Evolutionary conservation across 2,888 invertebrate genomes (phyloP), one percentile per base, ranked within the genome.

Genomic region (Pardosa pseudoannulata): DNA sequence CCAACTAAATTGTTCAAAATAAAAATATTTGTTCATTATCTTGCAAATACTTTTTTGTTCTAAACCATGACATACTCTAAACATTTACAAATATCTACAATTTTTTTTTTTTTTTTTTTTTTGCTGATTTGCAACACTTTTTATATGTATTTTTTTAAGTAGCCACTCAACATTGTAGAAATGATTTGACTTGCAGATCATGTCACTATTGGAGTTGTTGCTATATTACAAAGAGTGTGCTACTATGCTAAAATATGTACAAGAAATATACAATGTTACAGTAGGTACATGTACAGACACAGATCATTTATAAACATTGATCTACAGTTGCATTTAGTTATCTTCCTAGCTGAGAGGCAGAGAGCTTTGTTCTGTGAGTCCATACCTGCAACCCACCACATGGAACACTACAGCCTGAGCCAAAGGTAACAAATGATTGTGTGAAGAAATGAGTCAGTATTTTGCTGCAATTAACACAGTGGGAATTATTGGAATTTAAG

Each of bases 241-340:
- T 79, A 72, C 78, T 83, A 78, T 50, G 23, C 83, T 83, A 83
- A 72, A 72, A 67, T 83, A 86, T 86, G 32, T 86, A 86, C 85
- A 86, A 41, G 79, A 79, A 86, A 86, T 86, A 86, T 86, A 86
- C 85, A 83, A 68, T 78, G 50, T 82, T 82, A 75, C 82, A 82
- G 75, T 70, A 75, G 83, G 76, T 83, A 78, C 83, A 83, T 83
- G 46, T 72, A 83, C 76, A 83, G 56, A 72, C 72, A 83, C 83
- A 41, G 78, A 76, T 71, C 62, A 83, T 83, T 72, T 78, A 83
- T 72, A 83, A 73, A 83, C 78, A 83, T 68, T 79, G 27, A 79
- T 79, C 74, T 86, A 86, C 70, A 41, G 28, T 79, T 86, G 85
- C 70, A 74, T 56, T 79, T 71, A 72, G 50, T 73, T 56, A 41